phyloP scores from a whole-genome alignment of 2,888 invertebrate species.

The Napeogenes sylphis region DNA sequence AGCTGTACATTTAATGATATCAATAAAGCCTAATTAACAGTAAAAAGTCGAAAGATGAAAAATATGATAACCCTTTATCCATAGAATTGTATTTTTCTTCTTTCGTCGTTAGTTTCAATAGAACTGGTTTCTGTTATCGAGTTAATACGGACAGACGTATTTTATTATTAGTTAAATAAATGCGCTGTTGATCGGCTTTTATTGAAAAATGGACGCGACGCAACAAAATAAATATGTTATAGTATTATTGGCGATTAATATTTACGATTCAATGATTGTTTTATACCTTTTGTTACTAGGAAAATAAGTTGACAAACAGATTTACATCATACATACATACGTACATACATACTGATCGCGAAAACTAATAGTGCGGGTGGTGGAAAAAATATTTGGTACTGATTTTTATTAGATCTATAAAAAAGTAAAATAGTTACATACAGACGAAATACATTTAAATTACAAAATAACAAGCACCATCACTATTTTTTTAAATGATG shows the following conservation, averaged over 20 bases:
- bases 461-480: slow-evolving; percentile 12
- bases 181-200: slow-evolving; percentile 64
- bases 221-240: slow-evolving; percentile 39
- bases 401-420: slow-evolving; percentile 9
- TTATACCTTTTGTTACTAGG: slow-evolving; percentile 60
- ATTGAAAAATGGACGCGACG: slow-evolving; percentile 60
- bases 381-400: not conserved
- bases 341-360: slow-evolving; percentile 4
- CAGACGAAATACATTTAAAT: slow-evolving; percentile 25
- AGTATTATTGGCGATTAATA: slow-evolving; percentile 62
- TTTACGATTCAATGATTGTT: slow-evolving; percentile 52
- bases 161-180: slow-evolving; percentile 39
- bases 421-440: slow-evolving; percentile 34
- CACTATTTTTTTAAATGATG: slow-evolving; percentile 7
- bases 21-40: slow-evolving; percentile 63
- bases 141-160: slow-evolving; percentile 36
- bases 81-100: slow-evolving; percentile 36
- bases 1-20: slow-evolving; percentile 65
- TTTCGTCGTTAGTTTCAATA: slow-evolving; percentile 66
- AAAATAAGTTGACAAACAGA: slow-evolving; percentile 46
- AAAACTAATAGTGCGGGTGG: slow-evolving; percentile 13
- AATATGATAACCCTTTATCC: slow-evolving; percentile 24
- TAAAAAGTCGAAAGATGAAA: slow-evolving; percentile 41
- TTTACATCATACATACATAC: slow-evolving; percentile 10
- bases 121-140: slow-evolving; percentile 66